phyloP scores from a whole-genome alignment of 2,797 vertebrate genomes.

The Carduelis carduelis region DNA sequence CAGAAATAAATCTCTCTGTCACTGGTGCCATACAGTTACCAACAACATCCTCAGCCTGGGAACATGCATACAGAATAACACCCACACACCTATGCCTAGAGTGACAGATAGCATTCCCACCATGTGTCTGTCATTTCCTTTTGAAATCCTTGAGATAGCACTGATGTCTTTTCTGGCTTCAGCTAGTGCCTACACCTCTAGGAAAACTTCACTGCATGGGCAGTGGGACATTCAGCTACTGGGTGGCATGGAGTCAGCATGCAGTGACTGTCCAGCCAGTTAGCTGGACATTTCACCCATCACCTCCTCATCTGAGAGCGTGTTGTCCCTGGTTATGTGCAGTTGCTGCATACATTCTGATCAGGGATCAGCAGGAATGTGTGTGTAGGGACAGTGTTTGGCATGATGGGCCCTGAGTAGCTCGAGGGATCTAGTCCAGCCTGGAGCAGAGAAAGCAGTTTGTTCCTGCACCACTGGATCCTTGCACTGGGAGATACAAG shows the following conservation, averaged over 20 bases:
- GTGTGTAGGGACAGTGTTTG: background rate
- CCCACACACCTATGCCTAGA: background rate
- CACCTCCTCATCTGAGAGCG: background rate
- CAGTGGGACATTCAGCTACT: background rate
- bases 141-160: background rate
- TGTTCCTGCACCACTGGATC: background rate
- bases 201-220: background rate
- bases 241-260: accelerated
- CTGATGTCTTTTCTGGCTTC: background rate
- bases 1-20: background rate
- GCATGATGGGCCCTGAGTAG: accelerated
- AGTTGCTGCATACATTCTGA: accelerated
- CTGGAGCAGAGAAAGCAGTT: background rate
- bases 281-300: background rate
- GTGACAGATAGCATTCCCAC: background rate
- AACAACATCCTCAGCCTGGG: background rate
- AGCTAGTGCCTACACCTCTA: background rate
- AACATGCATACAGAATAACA: background rate
- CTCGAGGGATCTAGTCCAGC: background rate
- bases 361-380: background rate
- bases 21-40: background rate
- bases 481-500: background rate
- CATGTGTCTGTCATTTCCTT: accelerated
- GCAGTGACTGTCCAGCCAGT: background rate
- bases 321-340: background rate